Percentiles rank a stretch among this genome's conserved stretches.
Evolutionary conservation across 92 coral and sea anemone genomes (phyloP).

Genomic region (Epizoanthus illoricatus): DNA sequence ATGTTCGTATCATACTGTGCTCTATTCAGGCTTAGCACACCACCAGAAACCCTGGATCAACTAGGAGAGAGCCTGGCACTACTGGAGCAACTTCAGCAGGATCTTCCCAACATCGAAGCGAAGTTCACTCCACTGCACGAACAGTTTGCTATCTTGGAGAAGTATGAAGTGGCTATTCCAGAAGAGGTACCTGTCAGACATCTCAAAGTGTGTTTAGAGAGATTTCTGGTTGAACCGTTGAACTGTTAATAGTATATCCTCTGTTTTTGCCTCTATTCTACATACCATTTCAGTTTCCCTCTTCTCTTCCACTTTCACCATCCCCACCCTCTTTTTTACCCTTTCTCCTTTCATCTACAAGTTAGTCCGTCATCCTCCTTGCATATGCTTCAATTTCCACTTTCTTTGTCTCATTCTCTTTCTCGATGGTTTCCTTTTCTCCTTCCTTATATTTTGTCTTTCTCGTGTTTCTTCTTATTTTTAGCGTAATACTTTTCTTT

Average conservation of each 20-base stretch:
- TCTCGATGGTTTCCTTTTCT: not conserved
- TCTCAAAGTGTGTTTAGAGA: not conserved
- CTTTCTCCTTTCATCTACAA: not conserved
- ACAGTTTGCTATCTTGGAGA: slow-evolving; percentile 97
- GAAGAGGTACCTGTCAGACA: slow-evolving; percentile 72
- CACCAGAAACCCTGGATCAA: slow-evolving; percentile 96
- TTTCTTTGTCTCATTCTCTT: not conserved
- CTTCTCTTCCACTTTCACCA: not conserved
- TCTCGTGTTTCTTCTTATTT: not conserved
- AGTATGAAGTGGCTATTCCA: slow-evolving; percentile 96
- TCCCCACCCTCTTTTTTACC: not conserved
- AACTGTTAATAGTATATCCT: too few relatives aligned
- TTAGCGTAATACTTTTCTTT: not conserved
- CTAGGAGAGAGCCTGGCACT: slow-evolving; percentile 92
- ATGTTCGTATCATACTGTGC: not conserved
- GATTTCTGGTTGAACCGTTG: not conserved
- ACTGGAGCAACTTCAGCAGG: slow-evolving; percentile 91
- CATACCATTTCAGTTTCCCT: not conserved
- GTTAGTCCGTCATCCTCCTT: not conserved
- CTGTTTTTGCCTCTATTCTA: not conserved
- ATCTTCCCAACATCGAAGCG: slow-evolving; percentile 90
- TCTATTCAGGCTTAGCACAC: slow-evolving; percentile 81
- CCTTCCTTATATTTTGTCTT: not conserved
- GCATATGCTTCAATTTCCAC: not conserved
- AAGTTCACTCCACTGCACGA: slow-evolving; percentile 96